Base-by-base conservation (phyloP, 1,140 invertebrate genomes). In the Hyposmocoma kahamanoa region DNA sequence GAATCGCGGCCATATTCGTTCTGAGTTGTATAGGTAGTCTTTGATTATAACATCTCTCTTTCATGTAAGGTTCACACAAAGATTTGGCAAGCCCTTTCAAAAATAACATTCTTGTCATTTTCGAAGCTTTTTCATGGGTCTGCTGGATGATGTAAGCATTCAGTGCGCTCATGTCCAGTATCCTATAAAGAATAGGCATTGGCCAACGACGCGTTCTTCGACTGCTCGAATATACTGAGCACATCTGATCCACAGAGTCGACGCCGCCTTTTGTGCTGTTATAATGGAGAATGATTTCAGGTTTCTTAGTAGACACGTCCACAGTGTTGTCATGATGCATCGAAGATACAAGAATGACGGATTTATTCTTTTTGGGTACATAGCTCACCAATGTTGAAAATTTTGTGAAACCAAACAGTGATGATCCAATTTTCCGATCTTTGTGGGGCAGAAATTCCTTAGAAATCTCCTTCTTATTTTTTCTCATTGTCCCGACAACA, bases 331-430 rank as follows among this genome's bases (percentile, higher is more conserved):
- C 46, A 38, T 60, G 18, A 54, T 73, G 70, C 32, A 57, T 53
- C 18, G 42, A 53, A 11, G 57, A 71, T 13, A 68, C 34, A 4
- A 69, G 11, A 34, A 34, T 34, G 8, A 71, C 67, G 41, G 50
- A 38, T 48, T 47, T 46, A 20, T 58, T 58, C 60, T 59, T 62
- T 48, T 69, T 65, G 8, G 56, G 60, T 38, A 56, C 48, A 41
- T 69, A 67, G 9, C 62, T 62, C 17, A 59, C 52, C 43, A 66
- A 46, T 11, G 51, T 61, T 15, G 62, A 6, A 26, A 69, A 52
- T 56, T 61, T 56, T 8, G 22, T 43, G 48, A 69, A 67, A 8
- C 51, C 65, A 62, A 73, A 73, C 20, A 64, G 59, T 13, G 15
- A 36, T 17, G 46, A 38, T 19, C 45, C 32, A 53, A 36, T n/a